Percentiles rank a stretch among this genome's conserved stretches.
phyloP scores from a whole-genome alignment of 2,113 vertebrate species.

The Rallus limicola region DNA sequence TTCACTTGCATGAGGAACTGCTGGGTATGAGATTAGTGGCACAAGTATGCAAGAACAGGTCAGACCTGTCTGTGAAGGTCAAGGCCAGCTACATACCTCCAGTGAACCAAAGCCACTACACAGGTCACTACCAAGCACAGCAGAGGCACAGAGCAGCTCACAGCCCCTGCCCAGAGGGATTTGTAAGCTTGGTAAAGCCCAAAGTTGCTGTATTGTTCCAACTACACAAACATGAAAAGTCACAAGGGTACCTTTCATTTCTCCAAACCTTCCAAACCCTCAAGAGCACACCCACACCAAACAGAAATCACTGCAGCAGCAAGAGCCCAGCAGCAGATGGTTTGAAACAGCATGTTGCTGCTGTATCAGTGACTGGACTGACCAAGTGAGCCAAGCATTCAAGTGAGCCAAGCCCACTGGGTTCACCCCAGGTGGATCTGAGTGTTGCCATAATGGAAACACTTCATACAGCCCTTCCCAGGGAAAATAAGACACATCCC shows the following conservation, averaged over 20 bases:
- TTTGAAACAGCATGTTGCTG: neutral
- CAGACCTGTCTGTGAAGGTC: neutral
- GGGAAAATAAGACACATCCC: neutral
- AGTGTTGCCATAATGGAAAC: neutral
- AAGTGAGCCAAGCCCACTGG: neutral
- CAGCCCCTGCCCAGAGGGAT: rapidly evolving
- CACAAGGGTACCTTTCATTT: neutral
- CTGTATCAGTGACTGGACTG: neutral
- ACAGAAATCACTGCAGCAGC: neutral
- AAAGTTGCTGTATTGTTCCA: neutral
- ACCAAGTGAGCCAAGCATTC: neutral
- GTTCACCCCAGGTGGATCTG: neutral
- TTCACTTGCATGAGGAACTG: neutral
- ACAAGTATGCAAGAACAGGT: neutral
- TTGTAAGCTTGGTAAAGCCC: neutral
- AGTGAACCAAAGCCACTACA: neutral
- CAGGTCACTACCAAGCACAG: neutral
- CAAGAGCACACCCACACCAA: neutral
- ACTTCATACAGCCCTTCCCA: neutral
- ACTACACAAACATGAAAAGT: neutral
- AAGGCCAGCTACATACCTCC: neutral
- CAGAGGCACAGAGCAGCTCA: neutral
- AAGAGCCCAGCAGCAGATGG: neutral
- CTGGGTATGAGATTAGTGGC: neutral
- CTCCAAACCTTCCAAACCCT: neutral